A percentile compares a stretch with the other conserved stretches of the same genome.
Evolutionary conservation across 2,888 invertebrate genomes (phyloP).

Genomic region (Autographa pulchrina): DNA sequence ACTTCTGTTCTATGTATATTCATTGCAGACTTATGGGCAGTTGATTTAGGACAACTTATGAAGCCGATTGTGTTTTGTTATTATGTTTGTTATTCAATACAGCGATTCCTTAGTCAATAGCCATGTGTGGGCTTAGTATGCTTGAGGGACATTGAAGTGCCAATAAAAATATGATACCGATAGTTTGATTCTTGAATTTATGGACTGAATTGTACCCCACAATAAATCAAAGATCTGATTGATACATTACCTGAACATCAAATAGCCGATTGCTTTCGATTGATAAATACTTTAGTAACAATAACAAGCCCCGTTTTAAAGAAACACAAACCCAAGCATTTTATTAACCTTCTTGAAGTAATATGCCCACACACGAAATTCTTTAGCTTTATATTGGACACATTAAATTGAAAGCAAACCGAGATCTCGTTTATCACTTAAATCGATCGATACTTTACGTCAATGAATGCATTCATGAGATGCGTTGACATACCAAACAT

Average conservation of each 20-base stretch:
- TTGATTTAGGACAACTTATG: constrained; percentile 42
- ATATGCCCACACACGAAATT: background rate
- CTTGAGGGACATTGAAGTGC: background rate
- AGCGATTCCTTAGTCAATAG: background rate
- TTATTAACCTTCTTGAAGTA: background rate
- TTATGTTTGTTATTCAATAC: constrained; percentile 6
- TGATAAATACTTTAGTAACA: background rate
- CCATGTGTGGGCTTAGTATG: constrained; percentile 8
- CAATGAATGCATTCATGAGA: constrained; percentile 23
- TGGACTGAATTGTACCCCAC: background rate
- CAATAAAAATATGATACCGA: constrained; percentile 8
- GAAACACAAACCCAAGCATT: background rate
- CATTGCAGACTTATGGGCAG: constrained; percentile 32
- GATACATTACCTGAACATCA: background rate
- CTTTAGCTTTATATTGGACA: background rate
- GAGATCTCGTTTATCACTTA: constrained; percentile 1
- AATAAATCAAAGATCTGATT: background rate
- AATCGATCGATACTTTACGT: constrained; percentile 17
- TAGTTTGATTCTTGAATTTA: background rate
- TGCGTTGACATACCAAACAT: constrained; percentile 17
- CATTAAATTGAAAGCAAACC: background rate
- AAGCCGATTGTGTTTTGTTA: constrained; percentile 3
- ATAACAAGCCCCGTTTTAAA: background rate
- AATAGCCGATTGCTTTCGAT: background rate
- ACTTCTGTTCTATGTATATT: constrained; percentile 48